Evolutionary conservation across 2,113 vertebrate species (phyloP).

Genomic region (Crotalus tigris): DNA sequence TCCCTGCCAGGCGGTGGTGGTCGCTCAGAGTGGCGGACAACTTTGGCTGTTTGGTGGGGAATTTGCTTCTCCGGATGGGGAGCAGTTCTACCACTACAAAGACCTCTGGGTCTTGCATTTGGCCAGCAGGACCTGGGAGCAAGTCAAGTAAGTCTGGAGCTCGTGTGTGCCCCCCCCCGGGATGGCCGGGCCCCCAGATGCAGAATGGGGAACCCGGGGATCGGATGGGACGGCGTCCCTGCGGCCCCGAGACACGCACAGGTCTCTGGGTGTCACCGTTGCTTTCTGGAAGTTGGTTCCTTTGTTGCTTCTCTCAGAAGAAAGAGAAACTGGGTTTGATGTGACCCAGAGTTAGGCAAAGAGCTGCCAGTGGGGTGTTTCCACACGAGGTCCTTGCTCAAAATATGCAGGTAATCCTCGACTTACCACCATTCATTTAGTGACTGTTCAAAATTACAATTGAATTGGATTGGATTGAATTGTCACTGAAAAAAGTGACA

Average conservation of each 20-base stretch:
- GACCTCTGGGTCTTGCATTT: slow-evolving; percentile 97
- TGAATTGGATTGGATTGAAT: too few relatives aligned
- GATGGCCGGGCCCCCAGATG: background rate
- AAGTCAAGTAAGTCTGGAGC: slow-evolving; percentile 81
- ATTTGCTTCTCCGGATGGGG: slow-evolving; percentile 90
- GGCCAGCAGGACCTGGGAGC: slow-evolving; percentile 87
- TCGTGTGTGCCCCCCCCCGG: too few relatives aligned
- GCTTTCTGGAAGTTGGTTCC: background rate
- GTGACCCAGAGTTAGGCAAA: too few relatives aligned
- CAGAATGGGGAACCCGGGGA: too few relatives aligned
- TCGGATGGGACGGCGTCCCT: background rate
- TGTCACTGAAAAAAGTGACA: too few relatives aligned
- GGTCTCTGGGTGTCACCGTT: background rate
- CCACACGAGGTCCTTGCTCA: too few relatives aligned
- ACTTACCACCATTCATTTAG: too few relatives aligned
- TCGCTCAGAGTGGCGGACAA: slow-evolving; percentile 88
- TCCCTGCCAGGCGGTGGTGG: slow-evolving; percentile 78
- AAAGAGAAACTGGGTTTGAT: too few relatives aligned
- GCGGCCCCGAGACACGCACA: background rate
- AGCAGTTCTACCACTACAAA: slow-evolving; percentile 97
- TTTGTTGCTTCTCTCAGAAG: background rate
- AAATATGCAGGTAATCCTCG: too few relatives aligned
- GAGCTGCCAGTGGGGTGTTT: too few relatives aligned
- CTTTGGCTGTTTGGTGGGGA: slow-evolving; percentile 97
- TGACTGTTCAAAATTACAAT: too few relatives aligned